Evolutionary conservation across 2,113 vertebrate genomes (phyloP).

Genomic region (Piaya cayana): DNA sequence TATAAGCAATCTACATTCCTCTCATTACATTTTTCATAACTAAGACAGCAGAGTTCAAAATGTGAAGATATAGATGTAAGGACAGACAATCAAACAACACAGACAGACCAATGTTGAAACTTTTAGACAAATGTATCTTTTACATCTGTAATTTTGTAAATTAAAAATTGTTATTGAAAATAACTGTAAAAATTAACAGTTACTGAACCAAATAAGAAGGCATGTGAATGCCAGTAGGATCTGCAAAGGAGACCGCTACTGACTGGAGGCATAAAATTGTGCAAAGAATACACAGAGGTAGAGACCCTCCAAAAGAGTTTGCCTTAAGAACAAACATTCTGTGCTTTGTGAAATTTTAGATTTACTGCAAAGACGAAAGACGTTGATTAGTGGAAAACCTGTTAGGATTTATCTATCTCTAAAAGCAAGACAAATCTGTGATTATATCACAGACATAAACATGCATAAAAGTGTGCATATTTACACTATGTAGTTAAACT

Average conservation of each 20-base stretch:
- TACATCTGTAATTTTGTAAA: slow-evolving; percentile 19
- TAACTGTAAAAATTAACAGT: not conserved
- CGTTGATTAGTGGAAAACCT: slow-evolving; percentile 1
- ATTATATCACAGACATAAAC: not conserved
- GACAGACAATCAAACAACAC: slow-evolving; percentile 33
- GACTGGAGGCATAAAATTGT: not conserved
- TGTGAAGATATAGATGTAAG: not conserved
- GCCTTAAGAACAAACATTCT: not conserved
- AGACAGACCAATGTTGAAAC: slow-evolving; percentile 1
- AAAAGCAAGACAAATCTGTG: slow-evolving; percentile 29
- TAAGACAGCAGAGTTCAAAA: slow-evolving; percentile 19
- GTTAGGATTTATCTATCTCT: slow-evolving; percentile 14
- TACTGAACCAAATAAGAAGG: not conserved
- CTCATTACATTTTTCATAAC: not conserved
- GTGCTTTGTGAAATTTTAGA: not conserved
- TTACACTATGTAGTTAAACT: not conserved
- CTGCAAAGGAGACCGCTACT: slow-evolving; percentile 6
- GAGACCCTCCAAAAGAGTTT: not conserved
- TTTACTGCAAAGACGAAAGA: slow-evolving; percentile 18
- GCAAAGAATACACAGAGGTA: slow-evolving; percentile 16
- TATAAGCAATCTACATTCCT: not conserved
- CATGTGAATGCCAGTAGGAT: not conserved
- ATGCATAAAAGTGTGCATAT: not conserved
- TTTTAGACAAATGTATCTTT: slow-evolving; percentile 57
- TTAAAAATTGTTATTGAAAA: not conserved